Conservation (phyloP, 2,797 vertebrate species). For the Tadarida brasiliensis region DNA sequence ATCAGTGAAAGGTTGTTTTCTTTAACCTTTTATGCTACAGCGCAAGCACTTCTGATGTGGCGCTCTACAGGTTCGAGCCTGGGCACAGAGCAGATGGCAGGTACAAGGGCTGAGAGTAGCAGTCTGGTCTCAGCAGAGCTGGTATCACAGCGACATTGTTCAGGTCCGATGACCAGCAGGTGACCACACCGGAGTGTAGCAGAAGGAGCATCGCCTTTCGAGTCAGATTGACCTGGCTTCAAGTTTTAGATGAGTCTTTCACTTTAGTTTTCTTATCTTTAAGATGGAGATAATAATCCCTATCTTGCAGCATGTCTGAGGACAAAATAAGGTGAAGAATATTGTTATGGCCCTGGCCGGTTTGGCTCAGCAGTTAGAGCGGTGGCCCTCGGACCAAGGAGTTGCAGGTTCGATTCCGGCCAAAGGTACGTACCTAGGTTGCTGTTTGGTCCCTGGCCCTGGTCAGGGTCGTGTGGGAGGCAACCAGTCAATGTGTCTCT, state of each 20-base stretch:
- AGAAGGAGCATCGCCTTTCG: neutral
- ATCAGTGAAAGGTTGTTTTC: neutral
- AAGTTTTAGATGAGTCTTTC: neutral
- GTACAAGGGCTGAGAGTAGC: neutral
- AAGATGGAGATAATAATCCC: neutral
- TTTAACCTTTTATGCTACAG: neutral
- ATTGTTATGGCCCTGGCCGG: neutral
- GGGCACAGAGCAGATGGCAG: neutral
- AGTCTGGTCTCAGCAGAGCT: neutral
- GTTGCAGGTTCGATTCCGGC: no score
- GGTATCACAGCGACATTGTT: neutral
- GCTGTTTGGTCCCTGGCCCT: no score
- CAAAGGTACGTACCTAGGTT: no score
- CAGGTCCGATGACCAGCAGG: neutral
- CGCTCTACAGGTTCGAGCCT: neutral
- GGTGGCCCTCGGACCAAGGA: no score
- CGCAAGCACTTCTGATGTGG: neutral
- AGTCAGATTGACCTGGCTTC: neutral
- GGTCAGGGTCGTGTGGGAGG: no score
- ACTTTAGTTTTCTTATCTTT: constrained; percentile 40
- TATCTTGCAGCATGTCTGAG: neutral
- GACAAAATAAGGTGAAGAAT: neutral
- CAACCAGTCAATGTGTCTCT: no score
- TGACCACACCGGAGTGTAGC: neutral
- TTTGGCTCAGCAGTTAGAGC: no score